phyloP scores from a whole-genome alignment of 2,113 vertebrate genomes.

The Cercocebus atys region DNA sequence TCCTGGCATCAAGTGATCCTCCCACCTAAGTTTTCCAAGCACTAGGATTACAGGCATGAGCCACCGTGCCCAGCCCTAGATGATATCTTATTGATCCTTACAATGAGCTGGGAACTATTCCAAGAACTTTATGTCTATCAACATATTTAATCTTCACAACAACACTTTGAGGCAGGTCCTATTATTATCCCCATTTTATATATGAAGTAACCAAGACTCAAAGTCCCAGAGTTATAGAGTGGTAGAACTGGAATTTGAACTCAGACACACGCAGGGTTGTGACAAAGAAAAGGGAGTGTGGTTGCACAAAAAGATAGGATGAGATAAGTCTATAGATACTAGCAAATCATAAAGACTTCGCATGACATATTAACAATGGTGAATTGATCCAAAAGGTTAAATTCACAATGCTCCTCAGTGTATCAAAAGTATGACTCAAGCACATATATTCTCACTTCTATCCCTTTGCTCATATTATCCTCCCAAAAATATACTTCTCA shows the following conservation, averaged over 20 bases:
- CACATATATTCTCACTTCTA: background rate
- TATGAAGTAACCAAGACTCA: background rate
- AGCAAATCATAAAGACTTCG: background rate
- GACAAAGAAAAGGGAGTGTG: background rate
- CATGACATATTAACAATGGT: background rate
- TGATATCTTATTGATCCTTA: background rate
- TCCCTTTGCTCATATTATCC: background rate
- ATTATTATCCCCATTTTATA: background rate
- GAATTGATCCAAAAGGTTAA: background rate
- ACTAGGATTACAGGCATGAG: background rate
- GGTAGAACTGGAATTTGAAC: background rate
- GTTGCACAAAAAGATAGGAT: background rate
- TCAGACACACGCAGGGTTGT: background rate
- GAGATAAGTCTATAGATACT: background rate
- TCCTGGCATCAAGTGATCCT: background rate
- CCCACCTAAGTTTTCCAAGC: background rate
- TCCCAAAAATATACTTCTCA: background rate
- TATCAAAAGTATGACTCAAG: background rate
- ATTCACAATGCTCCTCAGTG: background rate
- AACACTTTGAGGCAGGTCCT: background rate
- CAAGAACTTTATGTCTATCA: background rate
- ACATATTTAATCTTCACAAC: background rate
- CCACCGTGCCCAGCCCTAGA: background rate
- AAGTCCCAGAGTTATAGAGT: background rate
- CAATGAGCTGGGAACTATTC: background rate